These are phyloP conservation scores for Alitta virens DNA, from an alignment of 2,888 invertebrate species.

Conservation along the genomic window DNA sequence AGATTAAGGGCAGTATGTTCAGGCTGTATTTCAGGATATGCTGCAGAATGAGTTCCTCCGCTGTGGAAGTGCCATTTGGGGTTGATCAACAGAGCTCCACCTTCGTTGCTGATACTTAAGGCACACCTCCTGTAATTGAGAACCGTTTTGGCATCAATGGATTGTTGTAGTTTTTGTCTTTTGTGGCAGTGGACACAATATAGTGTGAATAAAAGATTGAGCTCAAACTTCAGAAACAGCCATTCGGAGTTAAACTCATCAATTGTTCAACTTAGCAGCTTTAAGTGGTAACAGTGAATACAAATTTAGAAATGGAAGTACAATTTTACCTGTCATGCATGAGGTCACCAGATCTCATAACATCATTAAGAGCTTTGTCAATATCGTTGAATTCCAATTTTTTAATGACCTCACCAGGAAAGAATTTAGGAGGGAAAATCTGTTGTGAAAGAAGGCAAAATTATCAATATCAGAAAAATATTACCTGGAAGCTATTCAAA, in stretches of 20 bases:
- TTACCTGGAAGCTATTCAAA: too few relatives aligned
- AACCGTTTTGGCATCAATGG: too few relatives aligned
- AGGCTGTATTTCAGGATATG: background rate
- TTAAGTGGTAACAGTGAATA: background rate
- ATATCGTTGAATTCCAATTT: background rate
- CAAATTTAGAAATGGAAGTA: background rate
- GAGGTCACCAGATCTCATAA: slow-evolving; percentile 3
- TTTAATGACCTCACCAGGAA: background rate
- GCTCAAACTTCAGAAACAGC: too few relatives aligned
- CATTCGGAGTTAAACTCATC: too few relatives aligned
- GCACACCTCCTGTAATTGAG: slow-evolving; percentile 2
- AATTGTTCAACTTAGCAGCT: too few relatives aligned
- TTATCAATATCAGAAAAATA: too few relatives aligned
- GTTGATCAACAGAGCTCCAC: background rate
- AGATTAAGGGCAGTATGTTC: background rate
- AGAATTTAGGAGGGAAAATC: slow-evolving; percentile 9
- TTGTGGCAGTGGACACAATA: too few relatives aligned
- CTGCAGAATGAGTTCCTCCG: background rate
- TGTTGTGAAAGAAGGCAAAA: background rate
- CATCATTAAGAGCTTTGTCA: slow-evolving; percentile 4
- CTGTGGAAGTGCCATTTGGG: slow-evolving; percentile 1
- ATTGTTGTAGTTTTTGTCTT: too few relatives aligned
- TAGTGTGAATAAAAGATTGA: too few relatives aligned
- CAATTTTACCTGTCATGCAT: background rate
- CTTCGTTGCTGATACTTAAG: slow-evolving; percentile 6